Conservation (phyloP, 2,888 invertebrate genomes). For the Caenorhabditis macrosperma region DNA sequence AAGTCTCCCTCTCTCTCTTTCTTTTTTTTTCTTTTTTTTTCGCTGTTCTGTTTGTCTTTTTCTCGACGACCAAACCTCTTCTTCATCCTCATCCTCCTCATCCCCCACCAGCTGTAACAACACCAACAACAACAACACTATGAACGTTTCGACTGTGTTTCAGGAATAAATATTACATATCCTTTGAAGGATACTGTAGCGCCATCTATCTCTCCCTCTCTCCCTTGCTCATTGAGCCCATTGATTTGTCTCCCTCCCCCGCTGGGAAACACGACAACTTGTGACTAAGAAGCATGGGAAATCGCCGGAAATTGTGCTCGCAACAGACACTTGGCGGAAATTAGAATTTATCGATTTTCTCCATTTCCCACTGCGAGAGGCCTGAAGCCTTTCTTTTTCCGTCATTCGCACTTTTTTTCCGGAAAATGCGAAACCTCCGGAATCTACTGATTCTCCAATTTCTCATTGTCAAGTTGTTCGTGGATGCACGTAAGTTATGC, state of each 20-base stretch:
- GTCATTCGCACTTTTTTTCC: neutral
- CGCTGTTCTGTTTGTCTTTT: neutral
- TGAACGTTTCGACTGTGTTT: slow-evolving; percentile 12
- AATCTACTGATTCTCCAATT: neutral
- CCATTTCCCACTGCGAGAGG: no score
- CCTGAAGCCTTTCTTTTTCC: neutral
- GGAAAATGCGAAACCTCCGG: neutral
- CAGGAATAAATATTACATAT: slow-evolving; percentile 50
- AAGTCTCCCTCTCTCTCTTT: no score
- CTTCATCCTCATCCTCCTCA: no score
- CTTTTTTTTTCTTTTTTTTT: no score
- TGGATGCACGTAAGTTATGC: neutral
- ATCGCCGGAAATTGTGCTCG: neutral
- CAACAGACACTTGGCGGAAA: slow-evolving; percentile 16
- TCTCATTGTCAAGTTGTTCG: neutral
- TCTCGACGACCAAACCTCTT: slow-evolving; percentile 42
- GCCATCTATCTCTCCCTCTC: neutral
- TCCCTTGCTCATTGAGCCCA: neutral
- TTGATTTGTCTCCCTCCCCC: neutral
- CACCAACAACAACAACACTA: slow-evolving; percentile 1
- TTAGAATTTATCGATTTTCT: slow-evolving; percentile 17
- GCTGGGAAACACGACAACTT: neutral
- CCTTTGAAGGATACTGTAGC: neutral
- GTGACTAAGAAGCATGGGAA: neutral
- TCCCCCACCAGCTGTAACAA: neutral